phyloP scores from a whole-genome alignment of 2,797 vertebrate species.

The Hybognathus amarus region DNA sequence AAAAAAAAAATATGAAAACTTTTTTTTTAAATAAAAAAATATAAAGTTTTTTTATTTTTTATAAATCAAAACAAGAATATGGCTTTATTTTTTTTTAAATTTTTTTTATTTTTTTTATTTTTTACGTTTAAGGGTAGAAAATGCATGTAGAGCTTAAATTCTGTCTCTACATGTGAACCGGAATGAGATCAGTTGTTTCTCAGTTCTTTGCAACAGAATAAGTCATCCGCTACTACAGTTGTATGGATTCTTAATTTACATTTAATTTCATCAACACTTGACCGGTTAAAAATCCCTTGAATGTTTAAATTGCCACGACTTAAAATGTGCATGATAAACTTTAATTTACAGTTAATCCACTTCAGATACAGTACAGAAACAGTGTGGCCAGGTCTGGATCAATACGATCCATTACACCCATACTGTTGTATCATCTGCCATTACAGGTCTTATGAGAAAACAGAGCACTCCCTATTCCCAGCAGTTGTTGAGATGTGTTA shows the following conservation, averaged over 20 bases:
- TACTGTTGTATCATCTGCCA: conserved; percentile 3
- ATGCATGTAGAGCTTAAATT: not conserved
- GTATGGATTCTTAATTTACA: not conserved
- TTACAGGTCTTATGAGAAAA: conserved; percentile 31
- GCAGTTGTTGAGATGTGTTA: conserved; percentile 24
- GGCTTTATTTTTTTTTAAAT: not conserved
- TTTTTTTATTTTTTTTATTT: not conserved
- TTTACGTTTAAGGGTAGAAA: not conserved
- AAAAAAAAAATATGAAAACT: too few species aligned
- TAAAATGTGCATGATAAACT: not conserved
- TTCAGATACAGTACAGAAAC: not conserved
- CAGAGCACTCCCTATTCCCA: not conserved
- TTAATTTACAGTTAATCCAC: not conserved
- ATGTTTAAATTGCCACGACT: too few species aligned
- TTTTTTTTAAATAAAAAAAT: too few species aligned
- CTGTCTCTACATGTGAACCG: not conserved
- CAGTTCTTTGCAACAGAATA: not conserved
- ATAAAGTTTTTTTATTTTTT: too few species aligned
- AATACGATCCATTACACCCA: not conserved
- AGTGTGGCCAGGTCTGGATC: not conserved
- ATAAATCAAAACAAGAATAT: not conserved
- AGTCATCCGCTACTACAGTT: not conserved
- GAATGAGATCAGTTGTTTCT: not conserved
- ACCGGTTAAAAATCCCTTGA: not conserved
- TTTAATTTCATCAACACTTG: not conserved